Percentiles rank a stretch among this genome's conserved stretches.
Evolutionary conservation across 2,113 vertebrate genomes (phyloP).

Genomic region (Oryctolagus cuniculus): mOryCun1.1 NC_091441.1:11717501-11718000

Average conservation of each 20-base stretch:
- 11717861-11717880: not conserved
- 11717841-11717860: not conserved
- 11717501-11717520: not conserved
- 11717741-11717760: not conserved
- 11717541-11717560: not conserved
- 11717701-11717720: not conserved
- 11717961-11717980: not conserved
- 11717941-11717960: not conserved
- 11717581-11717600: not conserved
- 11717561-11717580: not conserved
- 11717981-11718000: not conserved
- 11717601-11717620: not conserved
- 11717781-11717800: not conserved
- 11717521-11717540: not conserved
- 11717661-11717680: not conserved
- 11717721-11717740: not conserved
- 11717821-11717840: not conserved
- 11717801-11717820: not conserved
- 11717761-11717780: too few relatives aligned
- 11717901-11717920: not conserved
- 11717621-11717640: not conserved
- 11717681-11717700: not conserved
- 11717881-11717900: rapidly evolving
- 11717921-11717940: not conserved
- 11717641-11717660: not conserved